Percentiles rank a stretch among this genome's conserved stretches.
Conservation (phyloP, 2,113 vertebrate species). For the Malurus alboscapulatus region DNA sequence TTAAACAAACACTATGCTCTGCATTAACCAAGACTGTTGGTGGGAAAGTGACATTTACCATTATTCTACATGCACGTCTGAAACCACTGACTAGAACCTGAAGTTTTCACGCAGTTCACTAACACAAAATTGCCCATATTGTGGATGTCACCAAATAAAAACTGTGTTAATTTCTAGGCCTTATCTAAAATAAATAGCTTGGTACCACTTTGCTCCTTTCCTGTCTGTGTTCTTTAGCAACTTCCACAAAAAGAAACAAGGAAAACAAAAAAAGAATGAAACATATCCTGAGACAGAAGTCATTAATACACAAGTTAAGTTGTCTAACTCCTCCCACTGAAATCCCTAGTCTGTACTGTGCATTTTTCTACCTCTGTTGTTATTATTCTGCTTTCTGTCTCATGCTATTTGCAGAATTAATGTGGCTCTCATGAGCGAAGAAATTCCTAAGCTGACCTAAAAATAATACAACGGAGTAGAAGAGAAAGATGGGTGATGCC, state of each 20-base stretch:
- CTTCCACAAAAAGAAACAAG: neutral
- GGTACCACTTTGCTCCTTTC: neutral
- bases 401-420: neutral
- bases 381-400: neutral
- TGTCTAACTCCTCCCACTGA: neutral
- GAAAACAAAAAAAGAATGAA: neutral
- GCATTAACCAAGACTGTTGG: neutral
- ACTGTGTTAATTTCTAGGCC: neutral
- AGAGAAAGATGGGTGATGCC: neutral
- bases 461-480: neutral
- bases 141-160: neutral
- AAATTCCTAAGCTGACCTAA: neutral
- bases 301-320: neutral
- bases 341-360: rapidly evolving
- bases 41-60: neutral
- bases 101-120: neutral
- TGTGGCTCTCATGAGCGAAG: neutral
- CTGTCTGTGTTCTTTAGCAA: neutral
- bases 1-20: neutral
- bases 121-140: neutral
- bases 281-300: neutral
- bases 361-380: neutral
- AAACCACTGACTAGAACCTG: neutral
- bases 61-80: neutral
- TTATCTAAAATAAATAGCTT: neutral